Base-by-base conservation (phyloP, 2,888 invertebrate species). In the Stegophylla sp. region DNA sequence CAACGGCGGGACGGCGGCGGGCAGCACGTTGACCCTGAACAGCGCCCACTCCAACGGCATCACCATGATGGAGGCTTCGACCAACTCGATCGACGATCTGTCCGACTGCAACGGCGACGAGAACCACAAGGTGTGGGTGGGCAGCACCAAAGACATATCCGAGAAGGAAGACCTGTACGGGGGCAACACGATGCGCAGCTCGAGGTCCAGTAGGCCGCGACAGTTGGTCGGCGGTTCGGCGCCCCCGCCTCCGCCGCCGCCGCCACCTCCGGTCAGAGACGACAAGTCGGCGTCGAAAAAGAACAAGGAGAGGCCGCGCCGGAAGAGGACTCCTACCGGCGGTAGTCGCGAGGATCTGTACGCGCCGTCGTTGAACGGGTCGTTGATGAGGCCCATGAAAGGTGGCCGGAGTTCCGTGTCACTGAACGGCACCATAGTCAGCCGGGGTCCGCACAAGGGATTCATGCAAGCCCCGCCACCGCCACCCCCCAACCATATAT, bases 111-210 rank as follows among this genome's bases (percentile, higher is more conserved):
- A 95, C 85, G 95, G 95, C 0, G 94, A 96, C 85, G 95, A 95
- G 87, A 96, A 96, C 86, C 96, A 96, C 86, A 96, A 96, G 87
- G 93, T 96, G 59, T 96, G 96, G 96, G 93, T 93, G 2, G 94
- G 94, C 12, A 91, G 91, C 41, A 90, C 85, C 28, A 83, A 85
- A 81, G 85, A 85, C 75, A 72, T 84, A 15, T 84, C 85, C 45
- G 84, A 91, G 45, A 93, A 94, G 86, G 91, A 93, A 81, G 88
- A 88, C 28, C 88, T 90, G 82, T 89, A 92, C 85, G 90, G 91
- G 84, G 86, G 86, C 12, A 88, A 87, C 51, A 89, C 89, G 0
- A 85, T 89, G 74, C 86, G 89, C 67, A 89, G 89, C 83, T 87
- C 87, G 28, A 86, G 88, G 43, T 87, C 88, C 1, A 86, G 91